Percentiles rank a stretch among this genome's conserved stretches.
Conservation (phyloP, 1,140 invertebrate species). For the Drosophila leontia region DNA sequence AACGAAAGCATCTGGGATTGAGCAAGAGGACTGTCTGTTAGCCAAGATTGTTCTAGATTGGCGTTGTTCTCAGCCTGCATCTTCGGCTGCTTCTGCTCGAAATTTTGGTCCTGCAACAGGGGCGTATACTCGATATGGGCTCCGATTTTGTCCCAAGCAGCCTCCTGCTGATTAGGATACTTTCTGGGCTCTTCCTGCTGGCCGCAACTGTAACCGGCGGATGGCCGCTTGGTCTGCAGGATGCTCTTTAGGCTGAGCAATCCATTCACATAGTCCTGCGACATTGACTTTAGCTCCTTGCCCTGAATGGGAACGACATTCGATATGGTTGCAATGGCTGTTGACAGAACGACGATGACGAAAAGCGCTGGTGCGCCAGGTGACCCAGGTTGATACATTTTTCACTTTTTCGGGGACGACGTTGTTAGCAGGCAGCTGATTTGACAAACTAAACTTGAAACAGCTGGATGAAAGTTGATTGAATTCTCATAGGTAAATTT, state of each 20-base stretch:
- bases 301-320: not conserved
- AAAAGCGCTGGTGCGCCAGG: slow-evolving; percentile 13
- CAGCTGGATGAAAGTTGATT: not conserved
- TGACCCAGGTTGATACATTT: slow-evolving; percentile 57
- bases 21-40: slow-evolving; percentile 2
- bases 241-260: slow-evolving; percentile 60
- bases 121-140: not conserved
- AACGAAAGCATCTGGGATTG: slow-evolving; percentile 15
- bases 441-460: slow-evolving; percentile 35
- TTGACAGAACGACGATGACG: slow-evolving; percentile 15
- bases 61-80: slow-evolving; percentile 7
- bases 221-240: slow-evolving; percentile 33
- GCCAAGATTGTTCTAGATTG: not conserved
- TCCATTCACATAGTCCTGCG: slow-evolving; percentile 59
- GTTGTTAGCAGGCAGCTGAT: slow-evolving; percentile 28
- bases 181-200: not conserved
- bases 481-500: not conserved
- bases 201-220: not conserved
- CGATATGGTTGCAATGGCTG: slow-evolving; percentile 3
- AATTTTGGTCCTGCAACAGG: slow-evolving; percentile 4
- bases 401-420: slow-evolving; percentile 37
- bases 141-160: not conserved
- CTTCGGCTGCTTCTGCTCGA: slow-evolving; percentile 10
- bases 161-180: not conserved
- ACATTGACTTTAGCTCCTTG: not conserved